Evolutionary conservation across 2,797 vertebrate genomes (phyloP), one percentile per base, ranked within the genome.

Genomic region (Coilia nasus): DNA sequence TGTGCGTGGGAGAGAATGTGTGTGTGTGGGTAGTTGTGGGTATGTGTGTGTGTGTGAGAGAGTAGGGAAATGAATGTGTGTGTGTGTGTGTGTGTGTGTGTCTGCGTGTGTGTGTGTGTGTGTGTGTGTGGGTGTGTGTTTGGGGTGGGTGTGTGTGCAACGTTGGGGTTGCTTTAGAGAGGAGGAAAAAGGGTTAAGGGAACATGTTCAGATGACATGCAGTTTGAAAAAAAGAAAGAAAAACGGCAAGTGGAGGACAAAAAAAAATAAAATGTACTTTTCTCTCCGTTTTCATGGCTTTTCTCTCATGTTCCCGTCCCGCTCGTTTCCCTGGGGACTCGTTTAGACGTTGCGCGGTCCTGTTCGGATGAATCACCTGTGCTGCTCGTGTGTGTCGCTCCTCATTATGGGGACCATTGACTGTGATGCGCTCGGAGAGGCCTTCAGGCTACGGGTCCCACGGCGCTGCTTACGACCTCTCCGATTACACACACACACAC

Each of bases 341-440:
- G 90, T 95, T 94, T 93, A 91, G 90, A 89, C 85, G 86, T 44
- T 0, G 84, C 21, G 46, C 88, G 54, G 87, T 85, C 85, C 25
- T 21, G 83, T 82, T 91, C 87, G 89, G 88, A 85, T 90, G 89
- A 92, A 93, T 93, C 90, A 90, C 91, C 94, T 88, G 90, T 64
- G 12, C 83, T 82, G 31, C 31, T 87, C 88, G 90, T 85, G 87
- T 46, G 81, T 88, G 87, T 91, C 87, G 10, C 85, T 82, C 75
- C 91, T 94, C 91, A 90, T 95, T 95, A 94, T 89, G 57, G 90
- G 89, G 83, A 7, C 88, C 44, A 82, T 89, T 85, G 88, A 89
- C 89, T 90, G 88, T 87, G 92, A 94, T 92, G 85, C 82, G 82
- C 81, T 82, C 85, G 84, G 44, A 82, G 86, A 87, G 85, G 78